Base-by-base conservation (phyloP, 2,797 vertebrate species). In the Anisognathus igniventris region DNA sequence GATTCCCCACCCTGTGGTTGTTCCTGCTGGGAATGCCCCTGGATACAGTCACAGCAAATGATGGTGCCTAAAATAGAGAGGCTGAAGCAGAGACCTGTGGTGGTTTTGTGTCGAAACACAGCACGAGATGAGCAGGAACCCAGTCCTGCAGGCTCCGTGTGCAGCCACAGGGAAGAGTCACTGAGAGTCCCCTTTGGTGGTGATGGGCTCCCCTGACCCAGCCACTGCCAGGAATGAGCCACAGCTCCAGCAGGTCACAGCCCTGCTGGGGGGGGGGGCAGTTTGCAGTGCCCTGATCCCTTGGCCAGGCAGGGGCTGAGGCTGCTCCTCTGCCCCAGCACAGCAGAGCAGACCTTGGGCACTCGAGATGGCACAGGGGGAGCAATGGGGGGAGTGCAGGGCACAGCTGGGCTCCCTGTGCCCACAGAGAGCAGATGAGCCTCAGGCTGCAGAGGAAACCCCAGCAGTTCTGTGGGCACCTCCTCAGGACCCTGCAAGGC, bases 321-420 rank as follows among this genome's bases (percentile, higher is more conserved):
- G 87, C 64, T 85, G 42, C 13, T 76, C 3, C 72, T 50, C 51
- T 0, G 0, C 13, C 28, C 30, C 47, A 54, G 45, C 48, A 35
- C 31, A 10, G 37, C 2, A 1, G 27, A 67, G 33, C 21, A 64
- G 45, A 73, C 2, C n/a, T 44, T n/a, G 60, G 60, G 39, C 35
- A 65, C 39, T 48, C 9, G 0, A 0, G 7, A 21, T 18, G 65
- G 35, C 33, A 37, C 1, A 0, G 40, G 27, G 37, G 21, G 10
- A 10, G 4, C 28, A 2, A 0, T 7, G 31, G 10, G 30, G 14
- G 39, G 2, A 64, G 9, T 1, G 1, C 61, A 47, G 40, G 30
- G 11, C 68, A 62, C 0, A 0, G 35, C 44, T 47, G 64, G 30
- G 35, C 27, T 57, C 22, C 35, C 21, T 25, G 15, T 62, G 22